Conservation (phyloP, 2,113 vertebrate genomes). For the Centropus bengalensis region DNA sequence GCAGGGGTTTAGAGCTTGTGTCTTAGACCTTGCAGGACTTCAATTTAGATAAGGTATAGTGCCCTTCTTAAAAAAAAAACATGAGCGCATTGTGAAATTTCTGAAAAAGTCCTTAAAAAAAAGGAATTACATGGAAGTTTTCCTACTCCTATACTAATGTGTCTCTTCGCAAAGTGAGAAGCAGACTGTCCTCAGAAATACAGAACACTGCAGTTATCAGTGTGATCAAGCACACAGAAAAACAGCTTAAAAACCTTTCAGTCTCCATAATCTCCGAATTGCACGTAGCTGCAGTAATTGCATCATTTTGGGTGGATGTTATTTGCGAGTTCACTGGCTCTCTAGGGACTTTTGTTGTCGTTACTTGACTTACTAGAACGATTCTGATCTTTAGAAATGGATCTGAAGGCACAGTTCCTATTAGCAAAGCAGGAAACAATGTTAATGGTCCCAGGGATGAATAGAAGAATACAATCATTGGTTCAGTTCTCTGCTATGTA, state of each 20-base stretch:
- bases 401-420: not conserved
- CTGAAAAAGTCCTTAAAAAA: not conserved
- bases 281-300: not conserved
- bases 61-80: not conserved
- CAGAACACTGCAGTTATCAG: not conserved
- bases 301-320: not conserved
- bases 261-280: not conserved
- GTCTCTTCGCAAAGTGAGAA: not conserved
- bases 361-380: not conserved
- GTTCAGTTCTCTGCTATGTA: slow-evolving; percentile 84
- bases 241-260: not conserved
- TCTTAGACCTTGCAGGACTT: not conserved
- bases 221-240: not conserved
- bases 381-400: not conserved
- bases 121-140: not conserved
- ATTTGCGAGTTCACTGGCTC: not conserved
- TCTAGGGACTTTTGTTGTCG: not conserved
- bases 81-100: not conserved
- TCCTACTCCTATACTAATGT: not conserved
- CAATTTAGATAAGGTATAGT: not conserved
- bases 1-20: not conserved
- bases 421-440: not conserved
- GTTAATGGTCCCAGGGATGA: not conserved
- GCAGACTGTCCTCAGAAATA: not conserved
- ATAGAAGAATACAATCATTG: slow-evolving; percentile 79